These are phyloP conservation scores for Nasonovia ribisnigri DNA, from an alignment of 2,888 invertebrate genomes.

Conservation along the genomic window DNA sequence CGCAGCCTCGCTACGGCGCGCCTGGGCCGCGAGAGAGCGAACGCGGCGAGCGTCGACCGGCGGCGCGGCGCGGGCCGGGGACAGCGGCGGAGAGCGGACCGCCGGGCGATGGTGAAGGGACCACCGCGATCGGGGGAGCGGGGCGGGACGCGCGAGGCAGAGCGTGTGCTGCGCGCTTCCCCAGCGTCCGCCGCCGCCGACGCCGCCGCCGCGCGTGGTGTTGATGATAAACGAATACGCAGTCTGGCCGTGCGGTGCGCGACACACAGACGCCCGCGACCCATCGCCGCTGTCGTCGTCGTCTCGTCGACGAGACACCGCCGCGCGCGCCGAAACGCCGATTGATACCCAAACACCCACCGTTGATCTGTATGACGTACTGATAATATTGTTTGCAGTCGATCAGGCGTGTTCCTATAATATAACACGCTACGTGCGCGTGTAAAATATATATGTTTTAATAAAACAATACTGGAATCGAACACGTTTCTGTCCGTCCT, in stretches of 20 bases:
- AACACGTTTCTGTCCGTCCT: neutral
- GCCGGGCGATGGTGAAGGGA: constrained; percentile 13
- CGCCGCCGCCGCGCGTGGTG: constrained; percentile 60
- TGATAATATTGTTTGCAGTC: neutral
- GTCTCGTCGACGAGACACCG: constrained; percentile 33
- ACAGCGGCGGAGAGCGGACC: neutral
- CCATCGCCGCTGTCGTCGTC: constrained; percentile 21
- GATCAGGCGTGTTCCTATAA: neutral
- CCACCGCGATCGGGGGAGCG: neutral
- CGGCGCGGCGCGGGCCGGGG: neutral
- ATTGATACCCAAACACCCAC: neutral
- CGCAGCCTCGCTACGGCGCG: constrained; percentile 57
- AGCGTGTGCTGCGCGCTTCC: constrained; percentile 53
- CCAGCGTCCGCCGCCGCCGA: constrained; percentile 46
- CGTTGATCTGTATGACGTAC: neutral
- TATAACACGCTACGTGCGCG: neutral
- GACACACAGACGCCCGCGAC: constrained; percentile 64
- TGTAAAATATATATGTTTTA: neutral
- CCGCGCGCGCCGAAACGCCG: neutral
- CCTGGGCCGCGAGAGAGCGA: constrained; percentile 52
- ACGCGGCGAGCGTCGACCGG: neutral
- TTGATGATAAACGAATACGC: constrained; percentile 65
- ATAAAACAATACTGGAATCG: neutral
- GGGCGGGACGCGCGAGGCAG: neutral
- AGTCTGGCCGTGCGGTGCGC: constrained; percentile 65